Conservation (phyloP, 2,888 invertebrate genomes). For the Caenorhabditis wallacei region DNA sequence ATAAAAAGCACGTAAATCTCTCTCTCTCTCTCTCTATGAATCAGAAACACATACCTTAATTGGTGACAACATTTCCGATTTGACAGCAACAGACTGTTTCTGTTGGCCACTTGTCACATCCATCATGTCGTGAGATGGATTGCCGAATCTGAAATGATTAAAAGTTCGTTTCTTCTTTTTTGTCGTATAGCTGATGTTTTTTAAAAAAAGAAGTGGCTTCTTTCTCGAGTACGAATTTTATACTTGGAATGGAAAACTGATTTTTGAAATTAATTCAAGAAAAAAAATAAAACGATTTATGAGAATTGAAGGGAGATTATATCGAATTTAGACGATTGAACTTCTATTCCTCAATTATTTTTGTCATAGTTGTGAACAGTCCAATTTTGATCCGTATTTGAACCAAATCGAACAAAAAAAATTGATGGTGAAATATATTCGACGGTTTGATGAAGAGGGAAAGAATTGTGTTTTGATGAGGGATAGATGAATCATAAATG, state of each 20-base stretch:
- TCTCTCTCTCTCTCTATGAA: background rate
- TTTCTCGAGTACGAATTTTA: background rate
- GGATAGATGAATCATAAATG: conserved; percentile 16
- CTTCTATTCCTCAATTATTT: background rate
- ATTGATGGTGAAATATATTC: conserved; percentile 6
- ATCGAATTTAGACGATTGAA: background rate
- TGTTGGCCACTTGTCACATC: conserved; percentile 55
- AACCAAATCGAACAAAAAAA: conserved; percentile 19
- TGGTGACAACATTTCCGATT: conserved; percentile 60
- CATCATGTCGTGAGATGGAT: conserved; percentile 54
- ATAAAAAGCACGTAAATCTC: conserved; percentile 38
- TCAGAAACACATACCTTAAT: conserved; percentile 44
- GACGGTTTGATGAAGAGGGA: background rate
- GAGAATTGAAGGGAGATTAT: too few relatives aligned
- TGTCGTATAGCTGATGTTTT: background rate
- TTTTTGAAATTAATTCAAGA: background rate
- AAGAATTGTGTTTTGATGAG: conserved; percentile 48
- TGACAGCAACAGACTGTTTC: conserved; percentile 20
- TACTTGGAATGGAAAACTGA: background rate
- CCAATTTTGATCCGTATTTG: conserved; percentile 6
- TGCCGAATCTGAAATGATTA: conserved; percentile 48
- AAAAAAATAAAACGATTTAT: background rate
- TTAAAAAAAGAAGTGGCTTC: background rate
- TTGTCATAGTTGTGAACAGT: too few relatives aligned
- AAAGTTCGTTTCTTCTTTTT: conserved; percentile 1